Evolutionary conservation across 2,113 vertebrate species (phyloP), one percentile per base, ranked within the genome.

Genomic region (Meleagris gallopavo): DNA sequence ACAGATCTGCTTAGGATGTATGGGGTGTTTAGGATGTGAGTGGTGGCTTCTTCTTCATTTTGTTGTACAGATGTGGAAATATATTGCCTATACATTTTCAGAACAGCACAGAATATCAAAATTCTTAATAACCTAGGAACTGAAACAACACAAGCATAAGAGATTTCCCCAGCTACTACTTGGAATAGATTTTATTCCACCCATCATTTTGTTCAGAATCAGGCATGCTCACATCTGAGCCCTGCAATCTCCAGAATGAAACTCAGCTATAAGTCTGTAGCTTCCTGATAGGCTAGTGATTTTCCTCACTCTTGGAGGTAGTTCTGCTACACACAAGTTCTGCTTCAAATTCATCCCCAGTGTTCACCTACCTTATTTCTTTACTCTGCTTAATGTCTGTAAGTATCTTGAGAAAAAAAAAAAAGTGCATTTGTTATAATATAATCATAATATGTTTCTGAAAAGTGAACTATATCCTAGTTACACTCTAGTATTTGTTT

Each of bases 391-490:
- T 57, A 80, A 92, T n/a, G 78, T 8, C 20, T 66, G 75, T 8
- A 32, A 87, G 36, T 9, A 78, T 11, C 10, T 17, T 50, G 66
- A 70, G 66, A 70, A 16, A 57, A 11, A 80, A 14, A 30, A 66
- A 64, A 65, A 25, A 12, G 2, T 13, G 27, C 2, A 2, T 54
- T 61, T 10, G 0, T n/a, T 78, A 72, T 38, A 5, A 4, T 10
- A 25, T 58, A 58, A 50, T 22, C 21, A 45, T 3, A 43, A 43
- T 19, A 8, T 78, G 13, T 66, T 71, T 52, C 32, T 15, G 64
- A 91, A 64, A 3, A 71, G 16, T n/a, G 15, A 64, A 64, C 19
- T 21, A n/a, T 54, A 71, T 75, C 11, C 36, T 52, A 15, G 21
- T 24, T 50, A 50, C 21, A 50, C 22, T 22, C 48, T 50, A 75